Evolutionary conservation across 2,888 invertebrate species (phyloP).

Genomic region (Synergus itoensis): DNA sequence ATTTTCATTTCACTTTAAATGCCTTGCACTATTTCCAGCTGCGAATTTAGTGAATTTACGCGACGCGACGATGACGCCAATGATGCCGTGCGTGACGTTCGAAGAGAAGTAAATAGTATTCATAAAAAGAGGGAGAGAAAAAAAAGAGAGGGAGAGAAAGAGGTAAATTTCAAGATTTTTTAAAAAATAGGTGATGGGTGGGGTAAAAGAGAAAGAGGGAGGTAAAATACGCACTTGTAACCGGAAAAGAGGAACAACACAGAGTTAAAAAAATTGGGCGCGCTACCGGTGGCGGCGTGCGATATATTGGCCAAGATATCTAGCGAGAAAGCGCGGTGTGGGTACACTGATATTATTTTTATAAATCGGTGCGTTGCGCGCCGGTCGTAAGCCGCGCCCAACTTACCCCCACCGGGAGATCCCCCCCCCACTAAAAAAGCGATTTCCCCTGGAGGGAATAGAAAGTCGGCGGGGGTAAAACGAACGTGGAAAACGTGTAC

Average conservation of each 20-base stretch:
- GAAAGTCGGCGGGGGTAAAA: constrained; percentile 31
- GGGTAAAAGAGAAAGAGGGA: neutral
- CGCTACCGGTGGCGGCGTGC: constrained; percentile 40
- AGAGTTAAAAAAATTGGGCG: constrained; percentile 31
- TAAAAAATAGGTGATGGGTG: neutral
- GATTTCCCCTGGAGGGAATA: neutral
- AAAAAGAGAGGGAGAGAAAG: neutral
- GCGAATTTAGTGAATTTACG: neutral
- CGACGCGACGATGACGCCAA: neutral
- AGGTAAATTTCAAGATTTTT: neutral
- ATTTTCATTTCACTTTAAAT: neutral
- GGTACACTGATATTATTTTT: constrained; percentile 46
- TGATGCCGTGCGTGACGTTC: neutral
- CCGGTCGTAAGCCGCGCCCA: constrained; percentile 45
- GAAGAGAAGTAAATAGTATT: neutral
- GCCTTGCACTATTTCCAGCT: neutral
- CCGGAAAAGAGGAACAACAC: constrained; percentile 9
- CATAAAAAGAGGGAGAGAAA: neutral
- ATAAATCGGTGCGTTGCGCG: constrained; percentile 42
- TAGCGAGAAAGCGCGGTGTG: constrained; percentile 43
- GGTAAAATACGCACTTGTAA: constrained; percentile 34
- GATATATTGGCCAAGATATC: constrained; percentile 42
- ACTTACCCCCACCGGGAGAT: neutral
- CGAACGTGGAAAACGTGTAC: constrained; percentile 15
- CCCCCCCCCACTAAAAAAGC: neutral